Evolutionary conservation across 2,888 invertebrate species (phyloP), one percentile per base, ranked within the genome.

Genomic region (Drosophila prostipennis): DNA sequence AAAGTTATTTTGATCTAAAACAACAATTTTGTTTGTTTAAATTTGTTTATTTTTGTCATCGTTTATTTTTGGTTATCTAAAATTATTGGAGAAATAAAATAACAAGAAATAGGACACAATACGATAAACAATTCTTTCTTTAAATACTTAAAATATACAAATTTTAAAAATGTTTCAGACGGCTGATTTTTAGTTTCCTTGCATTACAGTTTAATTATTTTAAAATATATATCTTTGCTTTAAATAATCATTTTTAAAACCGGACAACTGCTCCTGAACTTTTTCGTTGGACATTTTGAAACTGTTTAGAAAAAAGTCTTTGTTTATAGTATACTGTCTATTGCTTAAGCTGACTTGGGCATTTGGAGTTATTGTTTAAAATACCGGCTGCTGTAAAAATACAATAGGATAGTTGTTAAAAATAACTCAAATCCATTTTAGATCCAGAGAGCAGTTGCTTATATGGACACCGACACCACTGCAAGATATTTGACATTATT

Each of bases 401-500:
- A 46, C 46, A 46, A 29, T 52, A 19, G 39, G 36, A n/a, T 61
- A n/a, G 34, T 34, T 34, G 11, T 53, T 23, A 11, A 34, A 40
- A 54, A 36, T 8, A n/a, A 34, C 23, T 46, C 16, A 69, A 34
- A 40, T 54, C 36, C 51, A 52, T 14, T 8, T 19, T 16, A 57
- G 11, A 46, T 61, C 34, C 51, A 72, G 49, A 23, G 54, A 82
- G 67, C 83, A 74, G 64, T 57, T 61, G 63, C 42, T 14, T 29
- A 29, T 53, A 74, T 87, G 81, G 81, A 80, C 85, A 87, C 87
- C 84, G 61, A 74, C 84, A 86, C 87, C 87, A 45, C 45, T 72
- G 29, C 19, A 16, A 53, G 55, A 42, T 39, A 59, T 34, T 63
- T 48, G 10, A 48, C 34, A 34, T 16, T 45, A 5, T 16, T 46